Base-by-base conservation (phyloP, 2,888 invertebrate species). In the Sinohyriopsis cumingii region DNA sequence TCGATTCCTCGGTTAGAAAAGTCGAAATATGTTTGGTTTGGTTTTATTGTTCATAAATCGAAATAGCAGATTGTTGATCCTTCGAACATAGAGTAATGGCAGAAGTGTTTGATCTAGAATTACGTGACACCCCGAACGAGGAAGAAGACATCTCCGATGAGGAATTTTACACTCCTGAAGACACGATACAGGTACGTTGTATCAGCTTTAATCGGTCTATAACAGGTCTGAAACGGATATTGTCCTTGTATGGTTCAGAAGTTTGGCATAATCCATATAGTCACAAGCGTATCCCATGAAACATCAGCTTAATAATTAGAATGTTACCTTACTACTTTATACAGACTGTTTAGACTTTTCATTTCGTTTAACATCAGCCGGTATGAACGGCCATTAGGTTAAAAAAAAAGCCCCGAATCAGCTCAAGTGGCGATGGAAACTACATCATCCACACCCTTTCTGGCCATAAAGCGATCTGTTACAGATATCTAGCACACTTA, bases 61-160 rank as follows among this genome's bases (percentile, higher is more conserved):
- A 60, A 76, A 72, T 75, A 66, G 54, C 65, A 24, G 65, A 62
- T 67, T 67, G 67, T 72, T 72, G 71, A 55, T 55, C 60, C 63
- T 66, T 20, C 71, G 75, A 68, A 73, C 79, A 70, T 81, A 70
- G 73, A 78, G 75, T 67, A 62, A 91, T 91, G 90, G 90, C 91
- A 90, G 96, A 95, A 91, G 95, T 97, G 91, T 97, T 97, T 91
- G 96, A 96, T 93, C 94, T 97, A 91, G 97, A 97, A 91, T 92
- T 97, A 89, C 94, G 94, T 88, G 91, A 90, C 69, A 85, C 84
- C 59, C 85, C 83, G 22, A 83, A 83, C 65, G 82, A 79, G 45
- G 81, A 84, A 33, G 89, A 89, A 63, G 88, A 88, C 94, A 94
- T 89, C 87, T 92, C 92, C 68, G 95, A 95, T 84, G 96, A 97